These are phyloP conservation scores for Xiphophorus maculatus DNA, from an alignment of 2,113 vertebrate species.

Conservation along the genomic window DNA sequence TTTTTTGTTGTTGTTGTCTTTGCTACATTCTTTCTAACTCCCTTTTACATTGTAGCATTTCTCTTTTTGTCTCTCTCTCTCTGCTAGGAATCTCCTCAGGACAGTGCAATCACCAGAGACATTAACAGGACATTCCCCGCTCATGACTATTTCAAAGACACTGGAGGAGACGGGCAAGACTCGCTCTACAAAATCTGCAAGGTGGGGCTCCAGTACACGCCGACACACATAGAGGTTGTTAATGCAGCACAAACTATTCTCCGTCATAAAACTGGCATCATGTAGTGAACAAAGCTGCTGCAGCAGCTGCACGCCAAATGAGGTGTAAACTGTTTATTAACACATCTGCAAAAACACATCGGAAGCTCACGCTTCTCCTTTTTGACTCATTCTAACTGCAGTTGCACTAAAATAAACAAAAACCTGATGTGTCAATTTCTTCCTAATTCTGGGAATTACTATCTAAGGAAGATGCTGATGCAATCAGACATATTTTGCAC, in stretches of 20 bases:
- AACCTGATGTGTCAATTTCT: neutral
- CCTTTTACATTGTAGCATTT: neutral
- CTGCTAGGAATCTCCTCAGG: conserved; percentile 93
- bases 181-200: conserved; percentile 99
- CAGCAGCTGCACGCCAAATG: conserved; percentile 20
- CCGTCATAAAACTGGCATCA: conserved; percentile 1
- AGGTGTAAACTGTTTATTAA: conserved; percentile 14
- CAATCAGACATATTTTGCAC: neutral
- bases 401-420: neutral
- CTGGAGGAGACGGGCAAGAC: conserved; percentile 97
- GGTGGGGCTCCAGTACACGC: conserved; percentile 73
- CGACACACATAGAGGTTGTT: neutral
- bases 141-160: conserved; percentile 99
- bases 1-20: neutral
- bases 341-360: conserved; percentile 2
- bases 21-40: neutral
- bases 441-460: neutral
- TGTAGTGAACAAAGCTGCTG: conserved; percentile 2
- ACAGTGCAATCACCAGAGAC: conserved; percentile 98
- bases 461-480: neutral
- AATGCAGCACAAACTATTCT: neutral
- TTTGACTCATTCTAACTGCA: neutral
- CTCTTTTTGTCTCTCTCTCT: neutral
- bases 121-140: conserved; percentile 98
- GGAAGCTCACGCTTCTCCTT: neutral